Conservation (phyloP, 2,888 invertebrate genomes). For the Tetragnatha montana region DNA sequence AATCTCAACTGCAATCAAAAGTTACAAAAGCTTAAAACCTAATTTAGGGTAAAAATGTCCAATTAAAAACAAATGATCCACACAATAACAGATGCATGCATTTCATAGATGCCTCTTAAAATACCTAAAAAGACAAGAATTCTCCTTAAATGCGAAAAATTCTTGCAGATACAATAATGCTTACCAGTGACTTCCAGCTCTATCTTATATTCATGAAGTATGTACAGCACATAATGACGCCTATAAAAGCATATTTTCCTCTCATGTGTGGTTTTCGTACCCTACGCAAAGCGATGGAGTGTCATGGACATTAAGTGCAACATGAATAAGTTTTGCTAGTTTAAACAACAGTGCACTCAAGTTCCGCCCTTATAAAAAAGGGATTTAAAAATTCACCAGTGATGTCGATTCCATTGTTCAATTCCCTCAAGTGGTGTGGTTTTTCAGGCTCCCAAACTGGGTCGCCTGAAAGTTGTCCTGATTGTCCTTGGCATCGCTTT, state of each 20-base stretch:
- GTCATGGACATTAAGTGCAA: slow-evolving; percentile 43
- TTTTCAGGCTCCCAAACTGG: slow-evolving; percentile 14
- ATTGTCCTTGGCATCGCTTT: not conserved
- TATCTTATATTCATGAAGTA: slow-evolving; percentile 16
- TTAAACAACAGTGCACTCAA: not conserved
- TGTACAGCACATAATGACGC: slow-evolving; percentile 1
- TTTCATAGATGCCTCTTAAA: not conserved
- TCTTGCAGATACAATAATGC: not conserved
- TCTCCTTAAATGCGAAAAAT: not conserved
- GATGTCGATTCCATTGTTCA: not conserved
- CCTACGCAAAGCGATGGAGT: slow-evolving; percentile 33
- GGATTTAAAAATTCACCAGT: slow-evolving; percentile 10
- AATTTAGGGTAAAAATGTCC: not conserved
- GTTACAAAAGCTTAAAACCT: not conserved
- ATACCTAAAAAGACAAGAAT: not conserved
- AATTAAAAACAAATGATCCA: not conserved
- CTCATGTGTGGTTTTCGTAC: slow-evolving; percentile 10
- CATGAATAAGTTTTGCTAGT: slow-evolving; percentile 6
- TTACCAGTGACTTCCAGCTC: not conserved
- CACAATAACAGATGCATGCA: not conserved
- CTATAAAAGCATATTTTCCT: slow-evolving; percentile 9
- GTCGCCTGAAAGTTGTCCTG: not conserved
- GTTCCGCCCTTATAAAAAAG: slow-evolving; percentile 23
- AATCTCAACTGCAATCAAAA: not conserved
- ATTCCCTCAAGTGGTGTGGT: slow-evolving; percentile 35